Conservation (phyloP, 2,888 invertebrate species). For the Linnaemya vulpina region DNA sequence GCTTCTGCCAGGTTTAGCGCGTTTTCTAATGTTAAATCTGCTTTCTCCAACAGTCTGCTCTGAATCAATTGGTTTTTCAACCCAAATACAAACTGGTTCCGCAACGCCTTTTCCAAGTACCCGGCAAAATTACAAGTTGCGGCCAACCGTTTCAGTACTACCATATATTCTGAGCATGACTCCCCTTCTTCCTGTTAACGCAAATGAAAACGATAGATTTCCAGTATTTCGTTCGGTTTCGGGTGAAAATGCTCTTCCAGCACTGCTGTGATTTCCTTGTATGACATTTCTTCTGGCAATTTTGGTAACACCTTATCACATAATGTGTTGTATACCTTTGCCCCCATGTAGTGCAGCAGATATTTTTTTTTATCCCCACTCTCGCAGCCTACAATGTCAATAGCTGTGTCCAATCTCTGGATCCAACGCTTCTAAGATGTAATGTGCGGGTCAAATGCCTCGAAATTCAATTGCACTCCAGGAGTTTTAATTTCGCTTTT, state of each 20-base stretch:
- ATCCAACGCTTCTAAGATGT: slow-evolving; percentile 32
- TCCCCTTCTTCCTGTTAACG: slow-evolving; percentile 57
- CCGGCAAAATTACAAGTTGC: not conserved
- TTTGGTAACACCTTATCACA: slow-evolving; percentile 56
- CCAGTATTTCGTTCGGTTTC: slow-evolving; percentile 12
- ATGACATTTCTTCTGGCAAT: not conserved
- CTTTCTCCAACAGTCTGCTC: not conserved
- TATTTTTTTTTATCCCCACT: slow-evolving; percentile 32
- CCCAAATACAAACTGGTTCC: not conserved
- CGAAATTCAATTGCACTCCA: not conserved
- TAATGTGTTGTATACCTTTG: slow-evolving; percentile 5
- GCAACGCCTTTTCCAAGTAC: not conserved
- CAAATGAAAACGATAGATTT: slow-evolving; percentile 64
- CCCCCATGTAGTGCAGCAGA: slow-evolving; percentile 55
- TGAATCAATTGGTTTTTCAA: not conserved
- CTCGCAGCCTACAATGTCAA: slow-evolving; percentile 37
- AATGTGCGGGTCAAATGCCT: slow-evolving; percentile 25
- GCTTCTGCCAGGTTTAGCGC: no score
- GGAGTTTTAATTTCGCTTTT: not conserved
- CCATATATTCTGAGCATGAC: slow-evolving; percentile 43
- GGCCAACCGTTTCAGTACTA: slow-evolving; percentile 46
- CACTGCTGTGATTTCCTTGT: not conserved
- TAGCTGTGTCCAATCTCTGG: slow-evolving; percentile 46
- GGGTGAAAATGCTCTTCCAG: slow-evolving; percentile 46
- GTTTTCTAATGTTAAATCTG: not conserved